Percentiles rank a stretch among this genome's conserved stretches.
Evolutionary conservation across 2,888 invertebrate species (phyloP).

Genomic region (Globia sparganii): DNA sequence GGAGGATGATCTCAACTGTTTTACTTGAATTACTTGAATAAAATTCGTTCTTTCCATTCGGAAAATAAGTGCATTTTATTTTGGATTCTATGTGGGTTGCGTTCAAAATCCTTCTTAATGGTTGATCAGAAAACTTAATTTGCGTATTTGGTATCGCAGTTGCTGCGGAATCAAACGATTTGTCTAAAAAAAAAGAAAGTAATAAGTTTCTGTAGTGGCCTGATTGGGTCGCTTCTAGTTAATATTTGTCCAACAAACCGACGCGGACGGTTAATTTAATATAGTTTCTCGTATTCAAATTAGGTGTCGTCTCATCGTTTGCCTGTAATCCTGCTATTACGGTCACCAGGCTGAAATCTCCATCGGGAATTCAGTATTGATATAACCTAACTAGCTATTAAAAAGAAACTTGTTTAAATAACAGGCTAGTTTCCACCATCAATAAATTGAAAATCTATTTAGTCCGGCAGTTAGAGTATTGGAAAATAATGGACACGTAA

Average conservation of each 20-base stretch:
- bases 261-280: too few species aligned
- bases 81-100: not conserved
- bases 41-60: rapidly evolving
- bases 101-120: not conserved
- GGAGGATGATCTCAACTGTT: conserved; percentile 6
- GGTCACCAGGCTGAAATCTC: not conserved
- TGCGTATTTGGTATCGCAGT: not conserved
- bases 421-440: too few species aligned
- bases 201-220: not conserved
- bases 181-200: not conserved
- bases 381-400: not conserved
- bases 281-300: too few species aligned
- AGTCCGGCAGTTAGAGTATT: too few species aligned
- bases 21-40: rapidly evolving
- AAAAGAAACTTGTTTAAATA: not conserved
- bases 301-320: not conserved
- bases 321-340: not conserved
- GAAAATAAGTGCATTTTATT: not conserved
- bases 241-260: not conserved
- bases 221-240: not conserved
- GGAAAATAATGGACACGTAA: too few species aligned
- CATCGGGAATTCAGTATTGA: too few species aligned
- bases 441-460: too few species aligned
- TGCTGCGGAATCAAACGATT: not conserved
- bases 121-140: not conserved